Evolutionary conservation across 2,888 invertebrate species (phyloP), one percentile per base, ranked within the genome.

Genomic region (Orthonychiurus folsomi): DNA sequence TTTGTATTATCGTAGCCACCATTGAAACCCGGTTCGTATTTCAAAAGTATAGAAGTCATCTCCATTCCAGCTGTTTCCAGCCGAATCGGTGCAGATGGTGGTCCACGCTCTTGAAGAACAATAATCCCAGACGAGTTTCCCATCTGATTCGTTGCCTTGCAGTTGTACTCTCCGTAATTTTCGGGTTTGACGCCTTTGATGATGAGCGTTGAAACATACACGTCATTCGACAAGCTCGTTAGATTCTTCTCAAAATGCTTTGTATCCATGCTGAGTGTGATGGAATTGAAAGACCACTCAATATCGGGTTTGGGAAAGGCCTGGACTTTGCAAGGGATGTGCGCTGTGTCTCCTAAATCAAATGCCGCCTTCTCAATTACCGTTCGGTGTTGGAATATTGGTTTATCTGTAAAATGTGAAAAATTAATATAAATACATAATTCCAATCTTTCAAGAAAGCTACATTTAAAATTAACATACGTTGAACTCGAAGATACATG

Each of bases 301-400:
- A 93, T 92, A 75, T 90, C 90, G 0, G 93, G 93, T 74, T 89
- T 88, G 0, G 93, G 93, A 77, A 90, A 93, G 0, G 93, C 91
- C 75, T 91, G 89, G 18, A 93, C 91, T 75, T 87, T 85, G 77
- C 93, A 93, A 0, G 87, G 83, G 25, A 94, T 88, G 76, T 89
- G 87, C 0, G 93, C 93, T 0, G 86, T 86, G 77, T 93, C 92
- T 64, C 85, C 82, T 3, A 88, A 78, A 75, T 92, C 91, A 75
- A 86, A 91, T 0, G 93, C 93, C 0, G 93, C 93, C 79, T 69
- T 55, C 57, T 72, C 71, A 24, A 65, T 59, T 56, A 70, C 72
- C 52, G 90, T 90, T 74, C 86, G 87, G 77, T 90, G 88, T 48
- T 92, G 81, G 27, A 88, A 84, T 71, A 93, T 89, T 1, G 93